Evolutionary conservation across 2,888 invertebrate genomes (phyloP).

Genomic region (Folsomia manolachei): DNA sequence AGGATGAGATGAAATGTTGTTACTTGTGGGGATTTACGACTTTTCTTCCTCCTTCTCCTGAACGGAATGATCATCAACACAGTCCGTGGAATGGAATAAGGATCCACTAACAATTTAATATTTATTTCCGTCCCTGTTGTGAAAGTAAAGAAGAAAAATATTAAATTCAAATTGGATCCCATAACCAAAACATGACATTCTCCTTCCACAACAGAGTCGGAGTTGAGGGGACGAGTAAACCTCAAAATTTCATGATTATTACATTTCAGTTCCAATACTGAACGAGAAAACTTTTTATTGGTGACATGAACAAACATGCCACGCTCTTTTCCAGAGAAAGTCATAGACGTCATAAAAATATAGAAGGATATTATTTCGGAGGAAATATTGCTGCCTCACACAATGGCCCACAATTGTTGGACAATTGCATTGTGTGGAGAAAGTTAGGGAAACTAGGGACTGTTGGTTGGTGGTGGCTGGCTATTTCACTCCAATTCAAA

Average conservation of each 20-base stretch:
- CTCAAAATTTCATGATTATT: constrained; percentile 30
- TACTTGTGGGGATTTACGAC: neutral
- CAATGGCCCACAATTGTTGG: neutral
- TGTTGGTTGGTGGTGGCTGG: neutral
- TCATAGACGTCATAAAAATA: too few relatives aligned
- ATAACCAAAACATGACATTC: too few relatives aligned
- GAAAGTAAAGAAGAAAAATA: too few relatives aligned
- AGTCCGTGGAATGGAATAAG: too few relatives aligned
- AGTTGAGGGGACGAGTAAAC: too few relatives aligned
- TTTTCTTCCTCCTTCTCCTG: too few relatives aligned
- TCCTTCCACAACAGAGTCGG: neutral
- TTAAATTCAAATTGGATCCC: too few relatives aligned
- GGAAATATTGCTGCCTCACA: constrained; percentile 27
- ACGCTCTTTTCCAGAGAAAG: constrained; percentile 6
- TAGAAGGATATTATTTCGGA: constrained; percentile 8
- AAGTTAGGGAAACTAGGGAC: neutral
- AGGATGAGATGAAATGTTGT: neutral
- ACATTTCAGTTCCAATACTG: constrained; percentile 7
- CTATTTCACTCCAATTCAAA: neutral
- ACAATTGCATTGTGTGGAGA: neutral
- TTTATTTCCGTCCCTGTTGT: too few relatives aligned
- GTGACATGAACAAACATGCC: neutral
- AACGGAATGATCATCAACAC: too few relatives aligned
- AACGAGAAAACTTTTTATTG: constrained; percentile 4
- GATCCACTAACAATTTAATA: too few relatives aligned